Base-by-base conservation (phyloP, 2,113 vertebrate species). In the Microcebus tavaratra region DNA sequence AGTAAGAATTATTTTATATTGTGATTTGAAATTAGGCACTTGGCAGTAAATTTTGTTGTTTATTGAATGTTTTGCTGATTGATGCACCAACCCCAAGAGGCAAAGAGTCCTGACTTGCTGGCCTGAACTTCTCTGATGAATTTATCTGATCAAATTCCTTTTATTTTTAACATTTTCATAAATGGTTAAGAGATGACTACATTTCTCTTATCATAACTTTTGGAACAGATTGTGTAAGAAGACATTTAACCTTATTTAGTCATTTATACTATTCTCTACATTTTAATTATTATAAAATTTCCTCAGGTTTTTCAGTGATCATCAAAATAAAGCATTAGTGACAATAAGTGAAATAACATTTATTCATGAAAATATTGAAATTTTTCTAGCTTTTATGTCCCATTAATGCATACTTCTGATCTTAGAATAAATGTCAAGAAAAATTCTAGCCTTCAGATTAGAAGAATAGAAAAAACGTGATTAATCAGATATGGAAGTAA, bases 251-350 rank as follows among this genome's bases (percentile, higher is more conserved):
- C 39, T 90, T 68, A 10, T 53, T 80, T 80, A 55, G 27, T 31
- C 31, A 88, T 85, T 90, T 94, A 21, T 59, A 68, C 36, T 39
- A 18, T 59, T 78, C 21, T 76, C 48, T 83, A 59, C 27, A 78
- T 86, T 92, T 50, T 70, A 88, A 59, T 93, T 88, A 91, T 67
- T 88, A 82, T 50, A 8, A 89, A 91, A 86, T 79, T 50, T 63
- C 20, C 55, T 91, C 6, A 65, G 20, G 59, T 86, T 94, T 93
- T 59, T 80, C 57, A 88, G 55, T n/a, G 31, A 45, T 70, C 42
- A 93, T 70, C 42, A 93, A 86, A 93, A 87, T 67, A 92, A 39
- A 85, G 36, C 50, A 82, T 68, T 84, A 92, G 67, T 70, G 50
- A 63, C 23, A 34, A 25, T 76, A 81, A 93, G 39, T 17, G 25